phyloP scores from a whole-genome alignment of 2,113 vertebrate species.

The Thunnus maccoyii region DNA sequence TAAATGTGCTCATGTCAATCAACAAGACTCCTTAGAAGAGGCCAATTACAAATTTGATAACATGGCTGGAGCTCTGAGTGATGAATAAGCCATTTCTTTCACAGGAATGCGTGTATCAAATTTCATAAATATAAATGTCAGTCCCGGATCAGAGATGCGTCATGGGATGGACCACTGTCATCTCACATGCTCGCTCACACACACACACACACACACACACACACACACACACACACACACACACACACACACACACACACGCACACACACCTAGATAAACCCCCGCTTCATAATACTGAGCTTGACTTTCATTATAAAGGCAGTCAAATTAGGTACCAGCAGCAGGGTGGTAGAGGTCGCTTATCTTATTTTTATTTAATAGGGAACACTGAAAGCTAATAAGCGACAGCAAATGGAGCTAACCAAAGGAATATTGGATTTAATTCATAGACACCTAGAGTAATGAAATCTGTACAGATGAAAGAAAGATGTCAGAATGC shows the following conservation, averaged over 20 bases:
- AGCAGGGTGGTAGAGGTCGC: slow-evolving; percentile 45
- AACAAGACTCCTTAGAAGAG: slow-evolving; percentile 52
- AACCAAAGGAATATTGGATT: slow-evolving; percentile 56
- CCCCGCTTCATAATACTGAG: slow-evolving; percentile 39
- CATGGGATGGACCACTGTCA: slow-evolving; percentile 20
- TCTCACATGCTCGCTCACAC: slow-evolving; percentile 13
- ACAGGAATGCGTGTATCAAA: slow-evolving; percentile 38
- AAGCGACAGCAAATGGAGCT: slow-evolving; percentile 48
- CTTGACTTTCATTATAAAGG: slow-evolving; percentile 61
- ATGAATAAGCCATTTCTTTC: slow-evolving; percentile 67
- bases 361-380: slow-evolving; percentile 68
- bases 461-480: slow-evolving; percentile 60
- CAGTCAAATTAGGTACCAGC: slow-evolving; percentile 57
- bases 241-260: slow-evolving; percentile 26
- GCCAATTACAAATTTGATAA: slow-evolving; percentile 75
- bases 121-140: slow-evolving; percentile 72
- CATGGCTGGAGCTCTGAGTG: slow-evolving; percentile 42
- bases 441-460: slow-evolving; percentile 52
- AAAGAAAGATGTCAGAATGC: slow-evolving; percentile 33
- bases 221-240: slow-evolving; percentile 1
- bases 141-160: slow-evolving; percentile 42
- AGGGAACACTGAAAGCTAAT: slow-evolving; percentile 64
- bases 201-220: slow-evolving; percentile 14
- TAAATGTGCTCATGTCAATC: slow-evolving; percentile 69
- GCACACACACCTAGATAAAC: slow-evolving; percentile 9